Percentiles rank a stretch among this genome's conserved stretches.
phyloP scores from a whole-genome alignment of 2,888 invertebrate species.

The Teleogryllus oceanicus region DNA sequence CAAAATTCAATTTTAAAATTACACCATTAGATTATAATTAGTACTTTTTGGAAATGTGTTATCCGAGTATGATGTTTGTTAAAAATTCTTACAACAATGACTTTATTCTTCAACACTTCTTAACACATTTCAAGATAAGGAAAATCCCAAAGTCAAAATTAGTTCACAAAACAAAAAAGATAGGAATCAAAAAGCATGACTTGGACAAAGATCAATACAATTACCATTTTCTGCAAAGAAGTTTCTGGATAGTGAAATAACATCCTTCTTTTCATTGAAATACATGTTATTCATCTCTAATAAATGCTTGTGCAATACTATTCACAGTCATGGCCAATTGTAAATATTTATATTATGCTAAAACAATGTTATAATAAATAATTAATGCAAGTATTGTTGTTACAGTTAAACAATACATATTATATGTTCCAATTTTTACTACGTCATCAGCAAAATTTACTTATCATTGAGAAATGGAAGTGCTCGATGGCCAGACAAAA shows the following conservation, averaged over 20 bases:
- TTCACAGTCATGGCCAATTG: not conserved
- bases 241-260: not conserved
- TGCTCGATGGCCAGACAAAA: not conserved
- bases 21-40: too few relatives aligned
- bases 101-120: too few relatives aligned
- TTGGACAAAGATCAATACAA: too few relatives aligned
- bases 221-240: not conserved
- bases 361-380: not conserved
- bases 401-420: not conserved
- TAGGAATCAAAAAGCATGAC: not conserved
- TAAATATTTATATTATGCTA: not conserved
- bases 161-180: not conserved
- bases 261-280: not conserved
- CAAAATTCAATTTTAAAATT: too few relatives aligned
- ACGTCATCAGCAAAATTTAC: not conserved
- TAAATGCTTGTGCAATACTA: conserved; percentile 10
- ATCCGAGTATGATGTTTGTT: too few relatives aligned
- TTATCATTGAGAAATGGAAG: not conserved
- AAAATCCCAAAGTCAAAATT: not conserved
- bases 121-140: not conserved
- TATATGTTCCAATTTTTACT: not conserved
- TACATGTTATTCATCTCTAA: not conserved
- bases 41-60: too few relatives aligned
- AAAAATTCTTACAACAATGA: too few relatives aligned
- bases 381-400: not conserved